Evolutionary conservation across 2,113 vertebrate genomes (phyloP).

Genomic region (Struthio camelus): DNA sequence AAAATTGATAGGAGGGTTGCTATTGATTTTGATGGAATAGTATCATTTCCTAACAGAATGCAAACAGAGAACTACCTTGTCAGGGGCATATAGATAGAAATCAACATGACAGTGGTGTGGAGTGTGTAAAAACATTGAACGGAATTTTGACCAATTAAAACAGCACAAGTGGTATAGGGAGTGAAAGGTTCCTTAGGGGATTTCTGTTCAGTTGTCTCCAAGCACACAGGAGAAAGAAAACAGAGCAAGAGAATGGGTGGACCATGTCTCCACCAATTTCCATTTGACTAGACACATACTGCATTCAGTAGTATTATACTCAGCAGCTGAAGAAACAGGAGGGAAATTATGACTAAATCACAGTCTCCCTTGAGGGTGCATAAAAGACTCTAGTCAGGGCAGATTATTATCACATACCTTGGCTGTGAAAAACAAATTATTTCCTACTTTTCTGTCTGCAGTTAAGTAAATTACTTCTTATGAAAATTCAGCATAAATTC

Average conservation of each 20-base stretch:
- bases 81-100: background rate
- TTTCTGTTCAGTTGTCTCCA: background rate
- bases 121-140: background rate
- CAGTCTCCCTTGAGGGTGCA: background rate
- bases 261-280: background rate
- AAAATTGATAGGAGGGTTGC: background rate
- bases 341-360: background rate
- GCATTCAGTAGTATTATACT: background rate
- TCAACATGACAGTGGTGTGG: background rate
- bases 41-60: background rate
- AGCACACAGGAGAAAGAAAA: background rate
- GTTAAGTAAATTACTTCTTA: background rate
- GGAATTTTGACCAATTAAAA: background rate
- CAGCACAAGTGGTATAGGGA: background rate
- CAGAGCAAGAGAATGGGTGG: background rate
- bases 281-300: background rate
- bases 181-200: background rate
- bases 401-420: background rate
- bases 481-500: background rate
- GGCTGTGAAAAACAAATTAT: background rate
- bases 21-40: background rate
- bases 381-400: background rate
- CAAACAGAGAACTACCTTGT: background rate
- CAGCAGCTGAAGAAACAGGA: background rate
- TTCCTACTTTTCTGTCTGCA: background rate